A percentile compares a stretch with the other conserved stretches of the same genome.
These are phyloP conservation scores for Atta texana DNA, from an alignment of 1,140 invertebrate species.

Conservation along the genomic window DNA sequence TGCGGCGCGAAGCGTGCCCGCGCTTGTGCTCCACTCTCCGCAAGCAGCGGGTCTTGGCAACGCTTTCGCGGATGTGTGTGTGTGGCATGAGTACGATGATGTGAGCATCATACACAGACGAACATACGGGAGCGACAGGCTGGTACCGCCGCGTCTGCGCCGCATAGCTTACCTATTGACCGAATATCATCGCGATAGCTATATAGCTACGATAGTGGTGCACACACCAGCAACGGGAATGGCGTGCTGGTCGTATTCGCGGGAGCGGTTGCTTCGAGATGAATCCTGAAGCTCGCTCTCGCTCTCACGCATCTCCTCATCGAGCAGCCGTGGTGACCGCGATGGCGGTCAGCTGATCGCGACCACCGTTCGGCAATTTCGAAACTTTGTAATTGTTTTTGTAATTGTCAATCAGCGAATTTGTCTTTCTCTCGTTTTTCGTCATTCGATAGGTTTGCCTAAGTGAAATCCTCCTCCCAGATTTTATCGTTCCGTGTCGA, in stretches of 20 bases:
- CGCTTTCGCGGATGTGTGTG: conserved; percentile 60
- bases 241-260: background rate
- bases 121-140: conserved; percentile 58
- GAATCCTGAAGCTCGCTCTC: conserved; percentile 17
- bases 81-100: background rate
- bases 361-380: background rate
- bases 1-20: conserved; percentile 78
- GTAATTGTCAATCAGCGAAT: background rate
- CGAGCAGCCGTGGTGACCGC: conserved; percentile 38
- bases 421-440: background rate
- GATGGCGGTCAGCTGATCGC: conserved; percentile 66
- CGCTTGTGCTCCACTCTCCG: conserved; percentile 75
- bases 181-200: conserved; percentile 75
- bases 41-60: conserved; percentile 73
- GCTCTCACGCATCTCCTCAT: background rate
- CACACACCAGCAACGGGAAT: background rate
- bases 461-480: background rate
- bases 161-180: conserved; percentile 83
- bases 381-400: background rate
- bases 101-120: background rate
- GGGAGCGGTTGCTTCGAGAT: conserved; percentile 5
- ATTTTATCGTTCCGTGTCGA: background rate
- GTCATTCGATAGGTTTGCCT: background rate
- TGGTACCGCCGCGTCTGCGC: conserved; percentile 82
- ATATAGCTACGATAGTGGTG: conserved; percentile 27